phyloP scores from a whole-genome alignment of 2,888 invertebrate species.

The Drosophila subquinaria region DNA sequence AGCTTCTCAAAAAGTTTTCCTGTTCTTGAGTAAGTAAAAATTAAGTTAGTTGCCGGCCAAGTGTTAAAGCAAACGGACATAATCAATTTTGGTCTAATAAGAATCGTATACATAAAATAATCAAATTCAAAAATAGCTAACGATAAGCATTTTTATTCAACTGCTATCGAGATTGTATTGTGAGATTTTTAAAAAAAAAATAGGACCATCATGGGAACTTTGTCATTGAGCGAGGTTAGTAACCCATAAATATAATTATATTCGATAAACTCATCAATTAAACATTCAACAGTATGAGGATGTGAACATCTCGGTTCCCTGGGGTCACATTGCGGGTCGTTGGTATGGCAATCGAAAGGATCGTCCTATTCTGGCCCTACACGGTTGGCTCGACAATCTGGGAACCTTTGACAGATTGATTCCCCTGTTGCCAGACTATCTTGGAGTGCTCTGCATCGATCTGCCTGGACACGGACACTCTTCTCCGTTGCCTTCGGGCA shows the following conservation, averaged over 20 bases:
- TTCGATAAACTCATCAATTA: background rate
- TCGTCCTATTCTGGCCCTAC: slow-evolving; percentile 89
- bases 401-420: slow-evolving; percentile 90
- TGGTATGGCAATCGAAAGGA: slow-evolving; percentile 89
- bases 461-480: slow-evolving; percentile 90
- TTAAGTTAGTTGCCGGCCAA: too few species aligned
- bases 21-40: too few species aligned
- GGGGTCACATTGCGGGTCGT: slow-evolving; percentile 89
- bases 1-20: too few species aligned
- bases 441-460: slow-evolving; percentile 88
- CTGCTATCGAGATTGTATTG: background rate
- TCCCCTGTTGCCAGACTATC: slow-evolving; percentile 87
- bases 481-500: slow-evolving; percentile 88
- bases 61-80: too few species aligned
- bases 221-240: slow-evolving; percentile 37
- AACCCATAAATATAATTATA: background rate
- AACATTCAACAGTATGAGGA: slow-evolving; percentile 86
- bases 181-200: too few species aligned
- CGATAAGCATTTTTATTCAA: background rate
- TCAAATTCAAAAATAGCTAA: too few species aligned
- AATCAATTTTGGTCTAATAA: too few species aligned
- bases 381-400: slow-evolving; percentile 92
- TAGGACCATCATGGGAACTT: slow-evolving; percentile 1
- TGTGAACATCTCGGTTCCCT: slow-evolving; percentile 88
- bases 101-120: too few species aligned